phyloP scores from a whole-genome alignment of 2,888 invertebrate species.

The Cephus rjabovi region DNA sequence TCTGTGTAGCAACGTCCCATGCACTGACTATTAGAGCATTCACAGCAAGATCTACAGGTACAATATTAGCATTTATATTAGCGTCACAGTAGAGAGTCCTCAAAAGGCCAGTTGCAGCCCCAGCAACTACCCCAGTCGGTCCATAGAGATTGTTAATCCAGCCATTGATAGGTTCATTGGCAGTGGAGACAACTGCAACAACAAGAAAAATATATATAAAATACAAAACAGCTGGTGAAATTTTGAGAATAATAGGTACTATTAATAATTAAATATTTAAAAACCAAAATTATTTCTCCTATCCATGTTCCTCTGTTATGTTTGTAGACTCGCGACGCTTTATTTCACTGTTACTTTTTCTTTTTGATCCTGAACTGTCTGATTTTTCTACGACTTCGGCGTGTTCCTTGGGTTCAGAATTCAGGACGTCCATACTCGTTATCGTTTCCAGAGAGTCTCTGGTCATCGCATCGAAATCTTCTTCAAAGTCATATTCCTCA shows the following conservation, averaged over 20 bases:
- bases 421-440: conserved; percentile 7
- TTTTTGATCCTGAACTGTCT: neutral
- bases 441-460: conserved; percentile 45
- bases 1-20: conserved; percentile 67
- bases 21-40: conserved; percentile 78
- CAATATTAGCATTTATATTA: conserved; percentile 76
- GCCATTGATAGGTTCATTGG: conserved; percentile 73
- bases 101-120: conserved; percentile 76
- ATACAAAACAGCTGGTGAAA: neutral
- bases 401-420: neutral
- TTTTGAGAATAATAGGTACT: neutral
- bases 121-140: conserved; percentile 75
- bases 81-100: conserved; percentile 74
- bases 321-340: neutral
- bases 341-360: neutral
- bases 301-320: neutral
- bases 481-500: conserved; percentile 44
- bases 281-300: neutral
- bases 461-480: conserved; percentile 43
- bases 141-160: conserved; percentile 87
- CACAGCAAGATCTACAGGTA: conserved; percentile 80
- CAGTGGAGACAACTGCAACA: conserved; percentile 72
- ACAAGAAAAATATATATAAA: conserved; percentile 30
- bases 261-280: neutral
- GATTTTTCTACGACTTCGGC: neutral